A percentile compares a stretch with the other conserved stretches of the same genome.
phyloP scores from a whole-genome alignment of 2,113 vertebrate genomes.

The Phyllostomus discolor region DNA sequence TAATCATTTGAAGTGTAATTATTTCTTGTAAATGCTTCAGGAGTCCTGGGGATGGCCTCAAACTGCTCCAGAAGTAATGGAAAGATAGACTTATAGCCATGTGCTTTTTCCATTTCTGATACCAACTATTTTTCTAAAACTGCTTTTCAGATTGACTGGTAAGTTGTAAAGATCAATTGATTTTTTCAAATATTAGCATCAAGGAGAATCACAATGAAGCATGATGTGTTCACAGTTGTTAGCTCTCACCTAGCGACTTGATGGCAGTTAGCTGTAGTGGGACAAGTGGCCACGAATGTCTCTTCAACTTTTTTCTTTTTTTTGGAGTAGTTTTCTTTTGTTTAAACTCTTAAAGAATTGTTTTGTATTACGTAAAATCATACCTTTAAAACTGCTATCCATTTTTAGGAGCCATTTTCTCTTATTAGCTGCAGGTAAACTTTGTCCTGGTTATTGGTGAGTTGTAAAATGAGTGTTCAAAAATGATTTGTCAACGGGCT shows the following conservation, averaged over 20 bases:
- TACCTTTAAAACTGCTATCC: constrained; percentile 53
- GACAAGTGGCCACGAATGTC: constrained; percentile 16
- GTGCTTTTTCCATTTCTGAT: constrained; percentile 63
- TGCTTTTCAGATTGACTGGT: constrained; percentile 70
- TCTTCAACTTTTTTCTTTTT: neutral
- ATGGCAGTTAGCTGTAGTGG: constrained; percentile 53
- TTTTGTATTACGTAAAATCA: constrained; percentile 60
- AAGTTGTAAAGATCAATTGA: constrained; percentile 75
- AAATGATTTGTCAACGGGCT: neutral
- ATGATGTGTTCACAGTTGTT: constrained; percentile 62
- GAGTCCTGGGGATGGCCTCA: constrained; percentile 45
- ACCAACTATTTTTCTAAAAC: constrained; percentile 73
- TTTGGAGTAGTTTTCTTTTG: constrained; percentile 36
- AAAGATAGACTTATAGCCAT: neutral
- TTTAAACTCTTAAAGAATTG: constrained; percentile 57
- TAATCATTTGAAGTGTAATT: constrained; percentile 52
- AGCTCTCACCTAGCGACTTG: constrained; percentile 57
- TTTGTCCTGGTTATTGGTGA: neutral
- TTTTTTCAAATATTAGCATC: constrained; percentile 19
- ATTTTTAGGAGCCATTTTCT: constrained; percentile 54
- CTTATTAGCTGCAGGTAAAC: neutral
- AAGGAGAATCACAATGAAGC: constrained; percentile 55
- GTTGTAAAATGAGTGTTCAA: neutral
- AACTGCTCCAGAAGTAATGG: constrained; percentile 24
- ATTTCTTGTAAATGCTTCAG: constrained; percentile 47